phyloP scores from a whole-genome alignment of 2,113 vertebrate species.

The Malurus elegans region DNA sequence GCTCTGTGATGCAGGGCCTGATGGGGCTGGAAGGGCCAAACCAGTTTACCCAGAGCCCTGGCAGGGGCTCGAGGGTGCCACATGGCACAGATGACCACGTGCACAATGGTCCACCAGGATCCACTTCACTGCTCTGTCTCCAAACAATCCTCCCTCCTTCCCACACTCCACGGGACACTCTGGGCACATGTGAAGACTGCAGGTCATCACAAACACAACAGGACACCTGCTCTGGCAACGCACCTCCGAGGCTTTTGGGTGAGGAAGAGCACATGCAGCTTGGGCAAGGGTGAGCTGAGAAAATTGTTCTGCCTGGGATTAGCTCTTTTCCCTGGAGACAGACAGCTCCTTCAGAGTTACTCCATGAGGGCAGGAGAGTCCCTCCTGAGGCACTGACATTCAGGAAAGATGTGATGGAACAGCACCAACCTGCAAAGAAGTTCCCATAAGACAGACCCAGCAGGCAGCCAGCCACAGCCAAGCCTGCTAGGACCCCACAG shows the following conservation, averaged over 20 bases:
- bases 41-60: neutral
- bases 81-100: rapidly evolving
- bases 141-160: neutral
- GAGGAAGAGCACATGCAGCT: neutral
- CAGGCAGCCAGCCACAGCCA: neutral
- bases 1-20: neutral
- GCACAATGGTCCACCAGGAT: rapidly evolving
- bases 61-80: rapidly evolving
- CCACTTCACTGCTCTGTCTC: neutral
- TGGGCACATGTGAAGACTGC: rapidly evolving
- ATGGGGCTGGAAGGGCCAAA: neutral
- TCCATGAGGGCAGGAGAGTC: neutral
- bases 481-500: neutral
- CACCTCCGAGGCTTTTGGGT: neutral
- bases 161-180: neutral
- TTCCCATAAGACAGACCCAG: rapidly evolving
- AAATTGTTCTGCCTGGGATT: neutral
- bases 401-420: neutral
- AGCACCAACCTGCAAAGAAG: neutral
- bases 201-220: rapidly evolving
- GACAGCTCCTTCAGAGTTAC: neutral
- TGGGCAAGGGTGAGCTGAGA: neutral
- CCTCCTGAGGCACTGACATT: neutral
- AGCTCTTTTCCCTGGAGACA: neutral
- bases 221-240: rapidly evolving